phyloP scores from a whole-genome alignment of 2,888 invertebrate genomes.

The Ochropacha duplaris region DNA sequence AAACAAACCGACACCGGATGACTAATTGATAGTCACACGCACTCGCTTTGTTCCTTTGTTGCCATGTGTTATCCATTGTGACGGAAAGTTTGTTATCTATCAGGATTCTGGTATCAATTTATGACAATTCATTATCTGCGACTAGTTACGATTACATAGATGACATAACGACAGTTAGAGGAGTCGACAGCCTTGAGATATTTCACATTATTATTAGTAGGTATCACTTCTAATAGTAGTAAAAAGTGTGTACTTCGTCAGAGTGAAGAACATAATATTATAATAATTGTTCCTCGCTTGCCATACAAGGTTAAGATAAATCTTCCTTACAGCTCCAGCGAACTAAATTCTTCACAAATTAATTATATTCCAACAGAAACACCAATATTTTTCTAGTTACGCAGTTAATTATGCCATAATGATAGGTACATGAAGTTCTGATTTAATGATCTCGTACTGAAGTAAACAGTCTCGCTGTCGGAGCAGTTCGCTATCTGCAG shows the following conservation, averaged over 20 bases:
- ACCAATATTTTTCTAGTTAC: not conserved
- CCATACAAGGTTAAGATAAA: too few relatives aligned
- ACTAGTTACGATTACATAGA: not conserved
- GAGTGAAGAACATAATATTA: not conserved
- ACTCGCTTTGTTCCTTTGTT: slow-evolving; percentile 76
- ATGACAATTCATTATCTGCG: slow-evolving; percentile 33
- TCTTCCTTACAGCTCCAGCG: too few relatives aligned
- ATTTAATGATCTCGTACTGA: not conserved
- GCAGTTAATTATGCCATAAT: not conserved
- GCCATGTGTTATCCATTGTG: slow-evolving; percentile 41
- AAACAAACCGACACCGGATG: slow-evolving; percentile 57
- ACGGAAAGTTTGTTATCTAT: slow-evolving; percentile 28
- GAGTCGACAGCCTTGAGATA: too few relatives aligned
- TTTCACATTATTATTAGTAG: too few relatives aligned
- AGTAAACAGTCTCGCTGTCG: slow-evolving; percentile 5
- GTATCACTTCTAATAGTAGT: too few relatives aligned
- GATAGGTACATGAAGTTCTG: not conserved
- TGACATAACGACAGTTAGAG: not conserved
- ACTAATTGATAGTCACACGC: slow-evolving; percentile 67
- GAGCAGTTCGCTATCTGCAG: slow-evolving; percentile 32
- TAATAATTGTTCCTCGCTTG: too few relatives aligned
- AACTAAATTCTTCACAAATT: too few relatives aligned
- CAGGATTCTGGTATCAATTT: slow-evolving; percentile 37
- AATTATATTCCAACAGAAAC: not conserved
- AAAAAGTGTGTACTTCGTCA: not conserved